Conservation (phyloP, 2,113 vertebrate species). For the Mixornis gularis region DNA sequence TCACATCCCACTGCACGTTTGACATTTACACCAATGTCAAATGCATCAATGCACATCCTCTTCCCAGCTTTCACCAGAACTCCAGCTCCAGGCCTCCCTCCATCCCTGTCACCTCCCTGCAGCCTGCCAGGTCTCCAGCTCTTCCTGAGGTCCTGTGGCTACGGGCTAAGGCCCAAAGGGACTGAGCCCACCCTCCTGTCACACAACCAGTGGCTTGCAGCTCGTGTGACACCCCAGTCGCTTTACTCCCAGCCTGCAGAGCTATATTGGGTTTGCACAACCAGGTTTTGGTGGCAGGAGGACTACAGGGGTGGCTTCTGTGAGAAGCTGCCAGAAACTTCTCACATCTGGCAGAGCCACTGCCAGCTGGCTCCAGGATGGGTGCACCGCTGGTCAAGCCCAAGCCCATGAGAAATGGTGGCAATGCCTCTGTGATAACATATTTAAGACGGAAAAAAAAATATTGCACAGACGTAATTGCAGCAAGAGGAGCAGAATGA, state of each 20-base stretch:
- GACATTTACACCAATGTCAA: background rate
- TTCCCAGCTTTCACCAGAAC: background rate
- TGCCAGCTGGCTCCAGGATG: background rate
- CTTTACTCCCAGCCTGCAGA: background rate
- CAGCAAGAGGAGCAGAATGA: background rate
- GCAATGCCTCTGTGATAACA: background rate
- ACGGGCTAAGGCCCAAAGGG: rapidly evolving
- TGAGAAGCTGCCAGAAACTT: background rate
- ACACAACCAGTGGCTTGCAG: background rate
- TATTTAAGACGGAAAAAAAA: background rate
- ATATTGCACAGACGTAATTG: background rate
- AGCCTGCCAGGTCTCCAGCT: background rate
- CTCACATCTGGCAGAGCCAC: background rate
- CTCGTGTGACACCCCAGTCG: rapidly evolving
- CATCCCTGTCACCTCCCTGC: too few species aligned
- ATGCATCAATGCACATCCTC: rapidly evolving
- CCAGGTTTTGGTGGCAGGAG: rapidly evolving
- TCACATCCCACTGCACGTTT: background rate
- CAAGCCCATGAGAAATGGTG: background rate
- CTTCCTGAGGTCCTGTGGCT: background rate
- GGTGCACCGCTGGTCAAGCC: rapidly evolving
- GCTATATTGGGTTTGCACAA: background rate
- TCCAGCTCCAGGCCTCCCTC: background rate
- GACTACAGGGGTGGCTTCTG: background rate
- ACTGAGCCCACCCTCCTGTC: background rate